Evolutionary conservation across 2,113 vertebrate species (phyloP), one percentile per base, ranked within the genome.

Genomic region (Trogon surrucura): DNA sequence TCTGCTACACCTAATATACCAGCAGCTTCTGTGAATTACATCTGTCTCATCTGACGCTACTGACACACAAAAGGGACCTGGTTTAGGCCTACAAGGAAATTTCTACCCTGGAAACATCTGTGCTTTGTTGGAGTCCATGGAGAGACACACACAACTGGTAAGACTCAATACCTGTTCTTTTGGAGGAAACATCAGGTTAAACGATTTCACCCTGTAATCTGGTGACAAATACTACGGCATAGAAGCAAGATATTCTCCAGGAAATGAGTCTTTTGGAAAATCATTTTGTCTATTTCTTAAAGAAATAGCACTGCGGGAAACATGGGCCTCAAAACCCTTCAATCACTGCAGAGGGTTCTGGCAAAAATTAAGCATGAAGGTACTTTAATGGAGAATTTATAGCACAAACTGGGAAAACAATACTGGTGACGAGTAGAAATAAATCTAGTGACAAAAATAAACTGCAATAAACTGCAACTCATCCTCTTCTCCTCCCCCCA

Each of bases 361-460:
- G 60, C 29, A 86, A 88, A 91, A 95, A 85, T 77, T 32, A 61
- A n/a, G 16, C 25, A 41, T 17, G 17, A 88, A 82, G 26, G 71
- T 60, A 64, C 16, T 80, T 85, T 13, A 82, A 77, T 50, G 51
- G 44, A 88, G 51, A 89, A 91, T 88, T 95, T 92, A 95, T 41
- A 94, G 51, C 44, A 81, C 27, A 57, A 80, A 89, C 48, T 71
- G 25, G 64, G 45, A 73, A 90, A 94, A 90, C 48, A 80, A 47
- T 56, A 58, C 13, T 0, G 0, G 47, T 75, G 51, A 78, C 88
- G 13, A 88, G 13, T 8, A 72, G 53, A 91, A 77, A 96, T 60
- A 94, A 80, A 91, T 93, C 54, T n/a, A n/a, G 34, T 48, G 27
- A 87, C 41, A 93, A 75, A 93, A 94, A 72, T 71, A 91, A 93